Evolutionary conservation across 1,140 invertebrate genomes (phyloP).

Genomic region (Leptonema lineaticorne): DNA sequence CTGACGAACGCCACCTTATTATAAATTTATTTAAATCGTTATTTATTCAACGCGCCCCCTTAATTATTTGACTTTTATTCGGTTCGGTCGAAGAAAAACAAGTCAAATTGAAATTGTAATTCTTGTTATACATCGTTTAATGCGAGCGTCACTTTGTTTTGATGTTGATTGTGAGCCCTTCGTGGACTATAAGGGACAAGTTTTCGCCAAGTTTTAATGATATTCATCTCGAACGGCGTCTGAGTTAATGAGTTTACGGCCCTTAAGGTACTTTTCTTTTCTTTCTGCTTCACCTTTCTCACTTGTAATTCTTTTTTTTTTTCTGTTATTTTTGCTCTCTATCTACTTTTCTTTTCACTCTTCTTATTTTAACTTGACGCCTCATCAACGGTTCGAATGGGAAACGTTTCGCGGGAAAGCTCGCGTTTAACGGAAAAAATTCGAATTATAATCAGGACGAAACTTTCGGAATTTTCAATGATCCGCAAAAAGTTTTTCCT

Average conservation of each 20-base stretch:
- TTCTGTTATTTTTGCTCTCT: too few species aligned
- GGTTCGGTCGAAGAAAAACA: too few species aligned
- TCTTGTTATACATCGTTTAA: too few species aligned
- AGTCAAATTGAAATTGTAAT: too few species aligned
- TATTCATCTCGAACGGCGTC: slow-evolving; percentile 12
- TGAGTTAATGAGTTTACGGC: slow-evolving; percentile 16
- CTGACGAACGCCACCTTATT: too few species aligned
- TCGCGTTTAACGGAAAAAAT: too few species aligned
- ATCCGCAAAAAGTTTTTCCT: background rate
- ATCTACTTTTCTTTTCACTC: too few species aligned
- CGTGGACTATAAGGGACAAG: background rate
- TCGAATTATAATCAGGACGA: background rate
- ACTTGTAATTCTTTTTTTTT: too few species aligned
- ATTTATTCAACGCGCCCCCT: too few species aligned
- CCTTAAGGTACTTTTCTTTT: background rate
- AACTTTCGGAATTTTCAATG: background rate
- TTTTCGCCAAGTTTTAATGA: slow-evolving; percentile 8
- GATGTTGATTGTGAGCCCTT: slow-evolving; percentile 11
- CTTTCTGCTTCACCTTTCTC: too few species aligned
- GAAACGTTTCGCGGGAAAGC: background rate
- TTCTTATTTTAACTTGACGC: slow-evolving; percentile 14
- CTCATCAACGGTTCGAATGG: slow-evolving; percentile 1
- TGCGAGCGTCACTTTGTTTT: background rate
- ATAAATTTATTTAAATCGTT: too few species aligned
- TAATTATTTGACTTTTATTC: too few species aligned